A percentile compares a stretch with the other conserved stretches of the same genome.
phyloP scores from a whole-genome alignment of 2,797 vertebrate genomes.

The Pagetopsis macropterus region DNA sequence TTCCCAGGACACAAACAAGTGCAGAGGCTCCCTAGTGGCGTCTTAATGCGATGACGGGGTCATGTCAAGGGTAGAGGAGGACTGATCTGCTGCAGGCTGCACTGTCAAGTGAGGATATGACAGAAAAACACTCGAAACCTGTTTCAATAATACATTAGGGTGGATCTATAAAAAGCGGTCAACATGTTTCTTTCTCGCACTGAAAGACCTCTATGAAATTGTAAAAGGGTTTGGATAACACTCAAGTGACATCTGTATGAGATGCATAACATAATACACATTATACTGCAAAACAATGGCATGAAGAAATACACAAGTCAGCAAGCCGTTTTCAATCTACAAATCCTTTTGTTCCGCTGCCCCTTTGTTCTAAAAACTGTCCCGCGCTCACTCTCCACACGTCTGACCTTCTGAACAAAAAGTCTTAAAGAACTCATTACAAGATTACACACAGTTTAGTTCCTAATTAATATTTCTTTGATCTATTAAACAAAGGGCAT shows the following conservation, averaged over 20 bases:
- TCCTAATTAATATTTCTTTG: slow-evolving; percentile 12
- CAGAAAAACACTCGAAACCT: slow-evolving; percentile 30
- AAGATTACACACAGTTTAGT: slow-evolving; percentile 20
- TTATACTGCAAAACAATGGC: slow-evolving; percentile 8
- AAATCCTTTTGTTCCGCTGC: slow-evolving; percentile 9
- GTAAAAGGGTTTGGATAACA: neutral
- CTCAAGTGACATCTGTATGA: neutral
- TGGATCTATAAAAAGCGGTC: slow-evolving; percentile 3
- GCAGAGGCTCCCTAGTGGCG: slow-evolving; percentile 41
- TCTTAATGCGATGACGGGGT: slow-evolving; percentile 61
- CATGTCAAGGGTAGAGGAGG: slow-evolving; percentile 58
- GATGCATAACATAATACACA: neutral
- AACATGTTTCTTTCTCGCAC: neutral
- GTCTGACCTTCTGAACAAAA: slow-evolving; percentile 19
- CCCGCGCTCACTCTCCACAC: neutral
- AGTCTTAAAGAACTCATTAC: slow-evolving; percentile 14
- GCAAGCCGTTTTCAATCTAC: slow-evolving; percentile 10
- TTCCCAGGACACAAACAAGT: slow-evolving; percentile 15
- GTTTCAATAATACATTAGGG: slow-evolving; percentile 45
- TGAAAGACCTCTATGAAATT: neutral
- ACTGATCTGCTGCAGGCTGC: slow-evolving; percentile 32
- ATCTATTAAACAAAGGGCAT: neutral
- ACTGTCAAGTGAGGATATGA: slow-evolving; percentile 32
- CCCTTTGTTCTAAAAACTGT: slow-evolving; percentile 19
- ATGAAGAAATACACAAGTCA: slow-evolving; percentile 20